These are phyloP conservation scores for Drosophila anceps DNA, from an alignment of 2,888 invertebrate genomes.

Conservation along the genomic window DNA sequence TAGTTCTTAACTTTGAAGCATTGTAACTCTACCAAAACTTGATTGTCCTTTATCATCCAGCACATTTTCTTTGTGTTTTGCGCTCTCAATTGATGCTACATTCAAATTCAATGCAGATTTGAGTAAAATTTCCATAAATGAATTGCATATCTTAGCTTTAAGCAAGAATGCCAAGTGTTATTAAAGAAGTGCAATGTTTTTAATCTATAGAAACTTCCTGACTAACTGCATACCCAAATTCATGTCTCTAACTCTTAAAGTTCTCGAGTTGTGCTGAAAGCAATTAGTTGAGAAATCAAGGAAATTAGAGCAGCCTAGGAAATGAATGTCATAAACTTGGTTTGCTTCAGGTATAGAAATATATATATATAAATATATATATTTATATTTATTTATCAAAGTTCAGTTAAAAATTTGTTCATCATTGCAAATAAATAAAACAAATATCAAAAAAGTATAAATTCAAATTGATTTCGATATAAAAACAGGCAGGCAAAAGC, in stretches of 20 bases:
- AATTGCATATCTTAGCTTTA: background rate
- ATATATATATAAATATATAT: background rate
- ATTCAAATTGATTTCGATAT: constrained; percentile 2
- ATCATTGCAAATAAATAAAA: background rate
- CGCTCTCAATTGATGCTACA: background rate
- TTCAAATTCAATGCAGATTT: background rate
- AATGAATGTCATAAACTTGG: background rate
- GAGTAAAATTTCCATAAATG: accelerated
- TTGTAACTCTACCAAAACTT: background rate
- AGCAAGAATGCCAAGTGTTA: background rate
- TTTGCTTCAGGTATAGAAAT: too few relatives aligned
- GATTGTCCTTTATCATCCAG: background rate
- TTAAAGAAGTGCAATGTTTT: background rate
- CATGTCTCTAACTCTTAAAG: background rate
- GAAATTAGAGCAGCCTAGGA: background rate
- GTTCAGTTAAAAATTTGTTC: background rate
- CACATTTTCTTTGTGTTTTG: background rate
- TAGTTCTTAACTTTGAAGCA: background rate
- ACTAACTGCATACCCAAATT: background rate
- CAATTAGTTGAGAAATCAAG: background rate
- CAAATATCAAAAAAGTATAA: background rate
- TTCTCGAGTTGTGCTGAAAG: background rate
- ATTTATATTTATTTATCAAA: background rate
- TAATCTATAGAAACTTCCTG: accelerated
- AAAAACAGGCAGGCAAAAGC: constrained; percentile 19